Evolutionary conservation across 2,113 vertebrate genomes (phyloP), one percentile per base, ranked within the genome.

Genomic region (Podocnemis expansa): DNA sequence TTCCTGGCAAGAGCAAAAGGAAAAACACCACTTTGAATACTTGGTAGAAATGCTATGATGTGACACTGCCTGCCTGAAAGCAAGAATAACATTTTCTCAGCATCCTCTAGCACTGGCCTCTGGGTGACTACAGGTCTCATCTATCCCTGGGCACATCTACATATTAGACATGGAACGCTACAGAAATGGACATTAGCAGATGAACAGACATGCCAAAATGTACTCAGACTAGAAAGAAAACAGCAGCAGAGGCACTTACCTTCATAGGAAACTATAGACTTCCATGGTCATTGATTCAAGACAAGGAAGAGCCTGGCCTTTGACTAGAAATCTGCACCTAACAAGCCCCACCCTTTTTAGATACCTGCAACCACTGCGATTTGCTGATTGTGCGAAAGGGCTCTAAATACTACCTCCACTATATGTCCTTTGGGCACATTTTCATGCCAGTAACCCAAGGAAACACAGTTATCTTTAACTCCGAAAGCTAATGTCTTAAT

Each of bases 1-100:
- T 99, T 99, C 96, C 99, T 99, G 49, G 73, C 70, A 11, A 95
- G 17, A 96, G 3, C 9, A 38, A 80, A 54, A 93, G 31, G 95
- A 2, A 84, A 49, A 85, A 27, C 47, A 75, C 1, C 56, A 58
- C 2, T 5, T 14, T 89, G 38, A 93, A 41, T 78, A 81, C 17
- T 38, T 5, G 22, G 19, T 9, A 87, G 52, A 8, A 89, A 85
- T 78, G 7, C 8, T 38, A 87, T 0, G 1, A 5, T 43, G 17
- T 11, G 70, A 90, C 2, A 29, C 0, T 58, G 3, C 19, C 80
- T 92, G 29, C 24, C 25, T 2, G 1, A 70, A 1, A 83, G 27
- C 10, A 38, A 88, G 10, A 82, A 58, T 19, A 90, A 4, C 24
- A 63, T 41, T 63, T 8, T 82, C 55, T 80, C 16, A 1, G 1